Evolutionary conservation across 1,140 invertebrate genomes (phyloP), one percentile per base, ranked within the genome.

Genomic region (Brachionus plicatilis): DNA sequence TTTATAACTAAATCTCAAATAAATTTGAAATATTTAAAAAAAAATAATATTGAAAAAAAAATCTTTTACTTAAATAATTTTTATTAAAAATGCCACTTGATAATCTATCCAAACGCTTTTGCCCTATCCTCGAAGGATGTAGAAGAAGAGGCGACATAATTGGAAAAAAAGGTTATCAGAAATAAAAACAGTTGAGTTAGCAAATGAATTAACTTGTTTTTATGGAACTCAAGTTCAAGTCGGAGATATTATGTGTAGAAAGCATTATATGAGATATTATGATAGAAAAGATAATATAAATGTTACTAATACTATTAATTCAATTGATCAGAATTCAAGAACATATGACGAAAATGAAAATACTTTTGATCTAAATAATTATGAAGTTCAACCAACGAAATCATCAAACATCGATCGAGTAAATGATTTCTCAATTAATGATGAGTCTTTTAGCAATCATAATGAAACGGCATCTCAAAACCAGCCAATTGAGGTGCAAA

Each of bases 201-300:
- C 56, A 65, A 65, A 65, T 65, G 56, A 65, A 65, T 65, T 65
- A 65, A 27, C n/a, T 65, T 65, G 56, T 65, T 65, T 65, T 65
- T 65, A 65, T 65, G 56, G 56, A 65, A 65, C 56, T 65, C 56
- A 65, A 65, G 56, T 65, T 65, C 56, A 65, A 65, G 20, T 65
- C 56, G 56, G 56, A 65, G 56, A 65, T 65, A 65, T 65, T 65
- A 65, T 65, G 45, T 20, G 56, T 65, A 65, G 56, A 65, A 65
- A 65, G 56, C 56, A 65, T 65, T 65, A 20, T 65, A 65, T 65
- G 56, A 65, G 17, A n/a, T 65, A 65, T 65, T 65, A 65, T 65
- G 11, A 65, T 65, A 24, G 56, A 65, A 65, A 65, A 65, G 56
- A 65, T 65, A 29, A 24, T 65, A 65, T n/a, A 65, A 65, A 65